A percentile compares a stretch with the other conserved stretches of the same genome.
These are phyloP conservation scores for Metalampra italica DNA, from an alignment of 2,888 invertebrate genomes.

Conservation along the genomic window DNA sequence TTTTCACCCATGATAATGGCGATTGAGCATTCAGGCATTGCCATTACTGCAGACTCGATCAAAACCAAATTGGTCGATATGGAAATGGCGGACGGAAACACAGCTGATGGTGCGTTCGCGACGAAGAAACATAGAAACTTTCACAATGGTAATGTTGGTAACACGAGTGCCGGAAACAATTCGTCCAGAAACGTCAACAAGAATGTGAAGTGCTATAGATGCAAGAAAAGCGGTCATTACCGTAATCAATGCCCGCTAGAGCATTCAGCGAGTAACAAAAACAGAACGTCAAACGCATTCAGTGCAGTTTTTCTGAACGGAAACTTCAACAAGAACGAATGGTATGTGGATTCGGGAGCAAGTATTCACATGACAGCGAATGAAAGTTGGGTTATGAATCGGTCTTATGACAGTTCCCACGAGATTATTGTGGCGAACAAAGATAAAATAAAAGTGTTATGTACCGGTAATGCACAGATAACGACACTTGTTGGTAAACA, in stretches of 20 bases:
- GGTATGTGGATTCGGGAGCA: constrained; percentile 16
- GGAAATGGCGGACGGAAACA: not conserved
- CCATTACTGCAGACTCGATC: constrained; percentile 9
- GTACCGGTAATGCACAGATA: constrained; percentile 15
- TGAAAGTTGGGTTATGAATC: constrained; percentile 7
- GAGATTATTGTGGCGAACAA: constrained; percentile 17
- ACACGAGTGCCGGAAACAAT: too few relatives aligned
- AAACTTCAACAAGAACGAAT: constrained; percentile 10
- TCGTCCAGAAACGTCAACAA: not conserved
- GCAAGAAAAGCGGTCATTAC: constrained; percentile 15
- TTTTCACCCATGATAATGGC: constrained; percentile 22
- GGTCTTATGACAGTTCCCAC: constrained; percentile 2
- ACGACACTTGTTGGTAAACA: constrained; percentile 6
- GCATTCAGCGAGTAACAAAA: not conserved
- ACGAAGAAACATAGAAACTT: not conserved
- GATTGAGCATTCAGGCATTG: constrained; percentile 15
- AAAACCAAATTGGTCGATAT: constrained; percentile 12
- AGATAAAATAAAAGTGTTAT: constrained; percentile 11
- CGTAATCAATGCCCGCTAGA: constrained; percentile 4
- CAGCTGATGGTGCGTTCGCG: not conserved
- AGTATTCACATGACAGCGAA: constrained; percentile 12
- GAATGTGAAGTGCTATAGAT: constrained; percentile 11
- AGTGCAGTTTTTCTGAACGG: constrained; percentile 15
- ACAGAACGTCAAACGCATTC: constrained; percentile 11
- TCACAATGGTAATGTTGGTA: not conserved